Evolutionary conservation across 1,140 invertebrate species (phyloP).

Genomic region (Orchesella cincta): DNA sequence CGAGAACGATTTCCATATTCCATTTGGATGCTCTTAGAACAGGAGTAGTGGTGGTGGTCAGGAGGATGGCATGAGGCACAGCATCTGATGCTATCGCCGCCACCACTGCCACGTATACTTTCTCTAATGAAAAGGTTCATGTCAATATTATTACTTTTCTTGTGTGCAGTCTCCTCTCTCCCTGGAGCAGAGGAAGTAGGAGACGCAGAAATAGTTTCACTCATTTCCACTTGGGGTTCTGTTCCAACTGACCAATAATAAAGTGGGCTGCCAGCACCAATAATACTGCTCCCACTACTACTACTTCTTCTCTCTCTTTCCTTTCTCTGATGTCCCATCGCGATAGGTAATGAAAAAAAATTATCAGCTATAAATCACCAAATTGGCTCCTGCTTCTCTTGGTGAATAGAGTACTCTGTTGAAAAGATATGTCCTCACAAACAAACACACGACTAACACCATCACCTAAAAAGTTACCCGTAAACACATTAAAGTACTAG

Average conservation of each 20-base stretch:
- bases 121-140: not conserved
- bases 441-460: not conserved
- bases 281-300: conserved; percentile 1
- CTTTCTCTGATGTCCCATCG: conserved; percentile 17
- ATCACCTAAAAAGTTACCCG: conserved; percentile 13
- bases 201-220: not conserved
- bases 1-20: not conserved
- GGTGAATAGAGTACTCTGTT: not conserved
- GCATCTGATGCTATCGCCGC: conserved; percentile 7
- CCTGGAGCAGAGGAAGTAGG: not conserved
- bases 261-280: not conserved
- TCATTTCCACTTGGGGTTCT: not conserved
- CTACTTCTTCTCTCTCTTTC: conserved; percentile 1
- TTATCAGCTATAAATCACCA: conserved; percentile 32
- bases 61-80: not conserved
- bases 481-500: not conserved
- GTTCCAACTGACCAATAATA: conserved; percentile 8
- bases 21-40: not conserved
- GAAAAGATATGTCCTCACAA: not conserved
- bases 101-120: not conserved
- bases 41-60: not conserved
- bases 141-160: conserved; percentile 9
- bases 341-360: conserved; percentile 33
- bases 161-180: not conserved
- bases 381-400: conserved; percentile 21